Percentiles rank a stretch among this genome's conserved stretches.
These are phyloP conservation scores for Zelostemma sp. DNA, from an alignment of 1,140 invertebrate species.

Conservation along the genomic window DNA sequence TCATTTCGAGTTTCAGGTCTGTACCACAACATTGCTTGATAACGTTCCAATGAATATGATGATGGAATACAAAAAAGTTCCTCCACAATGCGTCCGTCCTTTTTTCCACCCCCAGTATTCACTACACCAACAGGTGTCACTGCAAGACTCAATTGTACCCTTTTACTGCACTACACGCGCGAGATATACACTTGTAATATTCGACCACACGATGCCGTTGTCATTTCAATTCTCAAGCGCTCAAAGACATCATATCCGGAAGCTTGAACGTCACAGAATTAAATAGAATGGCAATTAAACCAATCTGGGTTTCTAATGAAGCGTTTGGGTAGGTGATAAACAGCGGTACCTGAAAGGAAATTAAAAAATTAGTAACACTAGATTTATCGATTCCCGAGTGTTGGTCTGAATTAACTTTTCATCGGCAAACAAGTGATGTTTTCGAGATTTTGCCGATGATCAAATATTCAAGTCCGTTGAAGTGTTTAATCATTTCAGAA, in stretches of 20 bases:
- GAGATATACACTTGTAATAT: conserved; percentile 21
- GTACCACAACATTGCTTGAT: too few species aligned
- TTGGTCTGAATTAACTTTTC: too few species aligned
- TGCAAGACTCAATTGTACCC: conserved; percentile 43
- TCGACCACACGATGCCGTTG: background rate
- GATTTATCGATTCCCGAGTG: too few species aligned
- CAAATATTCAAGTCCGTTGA: too few species aligned
- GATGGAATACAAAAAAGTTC: conserved; percentile 34
- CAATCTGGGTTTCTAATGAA: background rate
- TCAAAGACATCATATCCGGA: background rate
- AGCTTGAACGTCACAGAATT: background rate
- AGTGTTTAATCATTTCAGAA: too few species aligned
- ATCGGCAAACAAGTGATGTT: too few species aligned
- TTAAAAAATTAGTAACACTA: too few species aligned
- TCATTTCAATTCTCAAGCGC: background rate
- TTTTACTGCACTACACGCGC: conserved; percentile 40
- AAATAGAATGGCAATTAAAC: background rate
- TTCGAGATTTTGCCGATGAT: too few species aligned
- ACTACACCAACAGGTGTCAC: conserved; percentile 52
- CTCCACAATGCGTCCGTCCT: conserved; percentile 30
- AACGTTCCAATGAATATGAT: too few species aligned
- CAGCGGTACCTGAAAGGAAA: too few species aligned
- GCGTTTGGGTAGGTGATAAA: too few species aligned
- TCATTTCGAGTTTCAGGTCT: too few species aligned
- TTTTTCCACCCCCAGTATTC: conserved; percentile 43